A percentile compares a stretch with the other conserved stretches of the same genome.
These are phyloP conservation scores for Orthosia gracilis DNA, from an alignment of 2,888 invertebrate genomes.

Conservation along the genomic window DNA sequence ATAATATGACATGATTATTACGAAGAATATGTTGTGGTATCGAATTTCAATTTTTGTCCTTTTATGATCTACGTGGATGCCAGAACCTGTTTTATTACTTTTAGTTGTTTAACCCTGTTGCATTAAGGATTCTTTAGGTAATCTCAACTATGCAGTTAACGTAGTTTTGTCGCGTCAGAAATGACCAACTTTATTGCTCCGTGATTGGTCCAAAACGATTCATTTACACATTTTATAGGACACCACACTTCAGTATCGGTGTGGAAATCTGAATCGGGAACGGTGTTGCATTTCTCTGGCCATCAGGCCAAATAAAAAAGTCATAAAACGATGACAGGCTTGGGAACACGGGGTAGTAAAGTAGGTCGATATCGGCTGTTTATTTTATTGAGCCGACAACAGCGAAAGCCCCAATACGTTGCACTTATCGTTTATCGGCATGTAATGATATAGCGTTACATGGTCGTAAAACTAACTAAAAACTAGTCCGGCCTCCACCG, in stretches of 20 bases:
- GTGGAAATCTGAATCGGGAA: conserved; percentile 85
- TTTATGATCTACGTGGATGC: conserved; percentile 67
- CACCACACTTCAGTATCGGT: conserved; percentile 79
- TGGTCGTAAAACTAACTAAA: conserved; percentile 86
- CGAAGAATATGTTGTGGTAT: conserved; percentile 74
- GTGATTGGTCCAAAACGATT: conserved; percentile 77
- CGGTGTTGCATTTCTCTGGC: conserved; percentile 88
- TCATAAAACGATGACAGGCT: conserved; percentile 89
- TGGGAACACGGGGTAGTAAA: conserved; percentile 87
- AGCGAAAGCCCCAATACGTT: conserved; percentile 82
- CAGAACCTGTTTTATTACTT: conserved; percentile 51
- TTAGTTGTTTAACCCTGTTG: conserved; percentile 39
- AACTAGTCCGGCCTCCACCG: conserved; percentile 73
- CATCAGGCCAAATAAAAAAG: conserved; percentile 89
- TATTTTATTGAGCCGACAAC: conserved; percentile 86
- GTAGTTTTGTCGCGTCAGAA: conserved; percentile 53
- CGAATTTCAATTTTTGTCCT: conserved; percentile 76
- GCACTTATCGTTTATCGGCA: conserved; percentile 88
- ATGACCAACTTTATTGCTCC: conserved; percentile 68
- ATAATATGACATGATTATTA: conserved; percentile 83
- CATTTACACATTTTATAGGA: conserved; percentile 80
- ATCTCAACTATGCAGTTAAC: conserved; percentile 46
- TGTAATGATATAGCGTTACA: conserved; percentile 87
- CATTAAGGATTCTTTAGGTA: conserved; percentile 28
- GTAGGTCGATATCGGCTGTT: conserved; percentile 82